Evolutionary conservation across 2,113 vertebrate species (phyloP).

Genomic region (Eublepharis macularius): DNA sequence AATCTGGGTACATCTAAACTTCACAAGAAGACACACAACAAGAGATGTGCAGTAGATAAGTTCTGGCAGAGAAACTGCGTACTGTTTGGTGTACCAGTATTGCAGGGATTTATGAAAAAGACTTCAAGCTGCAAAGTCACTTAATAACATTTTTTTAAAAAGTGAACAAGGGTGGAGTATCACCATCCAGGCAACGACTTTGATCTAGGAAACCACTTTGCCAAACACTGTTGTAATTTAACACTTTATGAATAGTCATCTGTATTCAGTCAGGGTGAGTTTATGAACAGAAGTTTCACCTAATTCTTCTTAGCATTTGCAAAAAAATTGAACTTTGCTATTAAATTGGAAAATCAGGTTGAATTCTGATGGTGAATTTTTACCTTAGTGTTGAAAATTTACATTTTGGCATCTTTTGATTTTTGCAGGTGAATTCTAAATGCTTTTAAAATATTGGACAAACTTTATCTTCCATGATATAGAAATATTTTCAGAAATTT

Average conservation of each 20-base stretch:
- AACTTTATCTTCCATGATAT: too few species aligned
- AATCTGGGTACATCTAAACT: not conserved
- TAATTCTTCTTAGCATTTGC: not conserved
- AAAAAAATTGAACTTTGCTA: too few species aligned
- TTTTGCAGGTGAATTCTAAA: too few species aligned
- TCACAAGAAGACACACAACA: accelerated
- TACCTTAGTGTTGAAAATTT: too few species aligned
- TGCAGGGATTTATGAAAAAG: not conserved
- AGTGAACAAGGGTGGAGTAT: not conserved
- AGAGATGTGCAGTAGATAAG: not conserved
- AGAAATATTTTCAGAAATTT: too few species aligned
- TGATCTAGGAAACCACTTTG: not conserved
- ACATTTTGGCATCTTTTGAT: too few species aligned
- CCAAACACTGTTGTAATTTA: not conserved
- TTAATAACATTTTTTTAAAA: not conserved
- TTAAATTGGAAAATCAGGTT: too few species aligned
- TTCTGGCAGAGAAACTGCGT: not conserved
- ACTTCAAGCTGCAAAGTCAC: not conserved
- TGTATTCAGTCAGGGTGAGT: not conserved
- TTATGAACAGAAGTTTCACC: not conserved
- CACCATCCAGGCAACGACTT: not conserved
- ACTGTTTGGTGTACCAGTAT: not conserved
- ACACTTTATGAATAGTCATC: not conserved
- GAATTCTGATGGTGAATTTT: too few species aligned
- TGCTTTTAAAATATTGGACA: too few species aligned